These are phyloP conservation scores for Cosmopolites sordidus DNA, from an alignment of 2,888 invertebrate species.

Conservation along the genomic window DNA sequence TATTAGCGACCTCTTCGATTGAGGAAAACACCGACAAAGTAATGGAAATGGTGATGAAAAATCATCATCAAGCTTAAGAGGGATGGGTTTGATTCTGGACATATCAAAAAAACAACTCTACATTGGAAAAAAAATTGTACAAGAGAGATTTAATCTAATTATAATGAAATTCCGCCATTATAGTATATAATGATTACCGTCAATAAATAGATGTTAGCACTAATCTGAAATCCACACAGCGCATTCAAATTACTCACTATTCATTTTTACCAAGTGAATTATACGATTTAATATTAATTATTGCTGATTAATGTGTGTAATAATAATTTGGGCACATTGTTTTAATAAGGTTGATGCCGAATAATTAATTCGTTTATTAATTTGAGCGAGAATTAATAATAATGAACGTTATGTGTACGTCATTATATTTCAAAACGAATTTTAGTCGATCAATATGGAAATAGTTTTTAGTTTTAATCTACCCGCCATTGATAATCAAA, in stretches of 20 bases:
- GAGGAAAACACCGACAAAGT: too few relatives aligned
- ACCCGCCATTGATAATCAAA: background rate
- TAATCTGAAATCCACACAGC: constrained; percentile 2
- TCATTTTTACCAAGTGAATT: constrained; percentile 18
- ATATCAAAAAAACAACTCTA: too few relatives aligned
- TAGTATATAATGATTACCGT: background rate
- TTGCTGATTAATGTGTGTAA: constrained; percentile 20
- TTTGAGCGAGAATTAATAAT: constrained; percentile 18
- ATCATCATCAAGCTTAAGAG: too few relatives aligned
- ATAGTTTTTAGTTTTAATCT: constrained; percentile 1
- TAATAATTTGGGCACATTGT: constrained; percentile 19
- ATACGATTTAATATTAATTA: constrained; percentile 24
- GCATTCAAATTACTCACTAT: constrained; percentile 11
- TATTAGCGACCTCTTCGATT: too few relatives aligned
- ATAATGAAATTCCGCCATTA: too few relatives aligned
- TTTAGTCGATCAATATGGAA: background rate
- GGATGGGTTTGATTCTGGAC: too few relatives aligned
- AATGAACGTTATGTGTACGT: constrained; percentile 8
- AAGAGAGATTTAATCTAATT: too few relatives aligned
- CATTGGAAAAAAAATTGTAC: too few relatives aligned
- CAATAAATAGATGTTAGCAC: background rate
- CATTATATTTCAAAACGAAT: too few relatives aligned
- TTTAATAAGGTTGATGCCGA: constrained; percentile 23
- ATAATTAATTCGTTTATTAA: constrained; percentile 23
- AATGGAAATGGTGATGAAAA: too few relatives aligned